Evolutionary conservation across 2,113 vertebrate species (phyloP).

Genomic region (Dasyornis broadbenti): DNA sequence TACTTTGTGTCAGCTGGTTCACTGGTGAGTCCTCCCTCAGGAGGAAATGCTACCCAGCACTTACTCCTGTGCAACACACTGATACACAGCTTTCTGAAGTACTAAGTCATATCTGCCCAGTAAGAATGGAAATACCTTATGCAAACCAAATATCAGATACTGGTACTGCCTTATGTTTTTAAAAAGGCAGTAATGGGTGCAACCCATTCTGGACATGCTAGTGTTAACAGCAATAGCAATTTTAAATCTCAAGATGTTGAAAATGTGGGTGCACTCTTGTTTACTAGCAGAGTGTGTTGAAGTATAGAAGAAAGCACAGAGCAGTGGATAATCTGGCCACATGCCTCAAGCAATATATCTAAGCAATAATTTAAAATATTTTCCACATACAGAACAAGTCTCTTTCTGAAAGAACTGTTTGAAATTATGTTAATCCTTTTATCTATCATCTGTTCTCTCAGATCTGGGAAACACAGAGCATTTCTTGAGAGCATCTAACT

Average conservation of each 20-base stretch:
- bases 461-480: background rate
- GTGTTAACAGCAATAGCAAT: background rate
- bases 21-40: background rate
- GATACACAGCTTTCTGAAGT: background rate
- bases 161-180: background rate
- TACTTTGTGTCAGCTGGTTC: background rate
- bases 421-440: conserved; percentile 34
- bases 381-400: background rate
- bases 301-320: background rate
- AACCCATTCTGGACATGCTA: background rate
- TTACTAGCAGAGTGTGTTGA: background rate
- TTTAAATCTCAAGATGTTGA: background rate
- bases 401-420: background rate
- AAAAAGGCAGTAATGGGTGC: background rate
- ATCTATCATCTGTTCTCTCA: background rate
- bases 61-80: background rate
- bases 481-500: background rate
- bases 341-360: background rate
- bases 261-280: background rate
- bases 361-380: background rate
- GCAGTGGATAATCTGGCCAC: background rate
- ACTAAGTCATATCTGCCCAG: background rate
- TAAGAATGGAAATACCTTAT: background rate
- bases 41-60: fast-evolving
- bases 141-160: background rate